Conservation (phyloP, 2,113 vertebrate genomes). For the Agapornis roseicollis region DNA sequence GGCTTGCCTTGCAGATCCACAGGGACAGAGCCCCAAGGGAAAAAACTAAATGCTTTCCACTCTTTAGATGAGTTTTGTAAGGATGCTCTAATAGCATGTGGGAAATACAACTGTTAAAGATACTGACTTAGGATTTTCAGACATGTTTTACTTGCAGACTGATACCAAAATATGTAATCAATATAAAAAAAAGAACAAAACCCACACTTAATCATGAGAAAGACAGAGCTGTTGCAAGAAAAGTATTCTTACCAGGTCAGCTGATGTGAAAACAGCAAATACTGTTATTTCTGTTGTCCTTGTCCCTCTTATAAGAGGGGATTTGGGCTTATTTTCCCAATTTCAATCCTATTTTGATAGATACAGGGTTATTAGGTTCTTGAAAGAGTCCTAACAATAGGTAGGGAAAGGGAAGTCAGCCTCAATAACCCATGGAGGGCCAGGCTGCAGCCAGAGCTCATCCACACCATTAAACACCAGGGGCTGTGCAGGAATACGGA, state of each 20-base stretch:
- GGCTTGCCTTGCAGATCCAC: neutral
- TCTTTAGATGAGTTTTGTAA: neutral
- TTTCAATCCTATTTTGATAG: neutral
- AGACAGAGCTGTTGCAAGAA: neutral
- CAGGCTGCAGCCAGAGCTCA: neutral
- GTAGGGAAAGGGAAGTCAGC: neutral
- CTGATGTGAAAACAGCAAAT: neutral
- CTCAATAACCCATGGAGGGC: neutral
- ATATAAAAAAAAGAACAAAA: neutral
- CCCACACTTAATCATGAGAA: neutral
- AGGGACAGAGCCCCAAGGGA: neutral
- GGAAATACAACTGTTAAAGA: neutral
- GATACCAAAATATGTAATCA: neutral
- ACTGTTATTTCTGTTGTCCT: neutral
- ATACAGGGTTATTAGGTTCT: neutral
- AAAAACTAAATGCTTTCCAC: neutral
- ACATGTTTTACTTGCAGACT: neutral
- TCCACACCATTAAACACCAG: neutral
- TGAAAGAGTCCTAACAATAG: neutral
- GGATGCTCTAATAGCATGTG: neutral
- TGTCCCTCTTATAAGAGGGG: neutral
- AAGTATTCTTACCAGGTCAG: neutral
- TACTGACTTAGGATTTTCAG: neutral
- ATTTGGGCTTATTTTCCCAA: neutral
- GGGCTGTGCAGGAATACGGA: neutral